A percentile compares a stretch with the other conserved stretches of the same genome.
Conservation (phyloP, 2,888 invertebrate genomes). For the Drosophila picticornis region DNA sequence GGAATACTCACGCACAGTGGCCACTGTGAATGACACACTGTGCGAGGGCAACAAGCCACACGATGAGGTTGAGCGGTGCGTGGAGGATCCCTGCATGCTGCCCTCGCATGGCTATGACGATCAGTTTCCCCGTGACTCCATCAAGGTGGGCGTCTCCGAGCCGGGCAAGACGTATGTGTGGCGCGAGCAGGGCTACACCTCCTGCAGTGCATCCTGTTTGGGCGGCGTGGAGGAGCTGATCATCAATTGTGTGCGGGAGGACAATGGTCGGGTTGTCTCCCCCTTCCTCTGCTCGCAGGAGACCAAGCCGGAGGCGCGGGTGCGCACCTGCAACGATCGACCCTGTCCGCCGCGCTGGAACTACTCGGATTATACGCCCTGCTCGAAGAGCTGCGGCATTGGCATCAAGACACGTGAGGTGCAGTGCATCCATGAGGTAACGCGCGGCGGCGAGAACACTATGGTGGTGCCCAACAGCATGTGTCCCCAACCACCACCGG, state of each 20-base stretch:
- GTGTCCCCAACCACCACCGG: constrained; percentile 95
- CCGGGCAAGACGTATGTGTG: constrained; percentile 94
- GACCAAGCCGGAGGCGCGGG: constrained; percentile 94
- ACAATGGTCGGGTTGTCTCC: constrained; percentile 94
- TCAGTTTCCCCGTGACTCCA: constrained; percentile 84
- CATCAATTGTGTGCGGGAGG: constrained; percentile 94
- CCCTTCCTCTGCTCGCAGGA: constrained; percentile 94
- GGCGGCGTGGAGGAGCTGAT: constrained; percentile 95
- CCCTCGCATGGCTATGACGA: constrained; percentile 87
- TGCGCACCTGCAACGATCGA: constrained; percentile 96
- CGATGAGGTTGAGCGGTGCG: constrained; percentile 93
- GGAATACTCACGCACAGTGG: constrained; percentile 95
- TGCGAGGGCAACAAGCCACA: constrained; percentile 94
- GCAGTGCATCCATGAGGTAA: constrained; percentile 88
- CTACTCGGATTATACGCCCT: constrained; percentile 94
- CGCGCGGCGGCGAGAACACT: constrained; percentile 94
- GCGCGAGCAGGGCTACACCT: constrained; percentile 95
- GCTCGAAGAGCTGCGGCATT: constrained; percentile 97
- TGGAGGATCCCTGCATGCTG: constrained; percentile 91
- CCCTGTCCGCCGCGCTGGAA: constrained; percentile 98
- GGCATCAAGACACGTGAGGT: constrained; percentile 96
- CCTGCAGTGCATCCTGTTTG: constrained; percentile 97
- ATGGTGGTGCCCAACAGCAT: constrained; percentile 96
- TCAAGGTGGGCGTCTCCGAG: constrained; percentile 90
- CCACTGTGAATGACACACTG: constrained; percentile 93